These are phyloP conservation scores for Helobdella robusta DNA, from an alignment of 2,888 invertebrate species.

Conservation along the genomic window DNA sequence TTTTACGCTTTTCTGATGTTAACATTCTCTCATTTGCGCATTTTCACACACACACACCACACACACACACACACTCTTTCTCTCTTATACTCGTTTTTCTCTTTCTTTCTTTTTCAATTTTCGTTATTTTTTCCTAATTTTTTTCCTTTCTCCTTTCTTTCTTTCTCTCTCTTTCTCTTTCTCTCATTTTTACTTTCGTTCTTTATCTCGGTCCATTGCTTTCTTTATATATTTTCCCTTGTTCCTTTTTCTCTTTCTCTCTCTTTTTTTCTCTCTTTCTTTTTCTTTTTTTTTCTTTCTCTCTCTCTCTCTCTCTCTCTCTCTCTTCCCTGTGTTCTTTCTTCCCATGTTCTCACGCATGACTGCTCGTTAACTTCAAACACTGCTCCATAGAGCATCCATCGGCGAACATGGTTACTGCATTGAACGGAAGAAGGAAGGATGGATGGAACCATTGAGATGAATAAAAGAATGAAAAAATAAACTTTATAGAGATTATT, in stretches of 20 bases:
- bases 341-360: too few species aligned
- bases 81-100: not conserved
- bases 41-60: not conserved
- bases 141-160: too few species aligned
- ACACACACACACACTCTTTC: not conserved
- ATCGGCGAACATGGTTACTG: too few species aligned
- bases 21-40: not conserved
- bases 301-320: not conserved
- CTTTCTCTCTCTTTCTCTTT: conserved; percentile 3
- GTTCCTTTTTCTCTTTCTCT: not conserved
- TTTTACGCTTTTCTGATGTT: too few species aligned
- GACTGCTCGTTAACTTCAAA: too few species aligned
- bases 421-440: too few species aligned
- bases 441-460: too few species aligned
- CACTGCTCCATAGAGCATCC: too few species aligned
- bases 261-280: not conserved
- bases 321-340: too few species aligned
- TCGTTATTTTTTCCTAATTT: too few species aligned
- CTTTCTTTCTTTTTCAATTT: conserved; percentile 3
- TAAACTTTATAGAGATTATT: too few species aligned
- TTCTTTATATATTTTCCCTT: not conserved
- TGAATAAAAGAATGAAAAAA: too few species aligned
- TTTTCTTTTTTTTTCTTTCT: not conserved
- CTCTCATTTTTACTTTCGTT: not conserved
- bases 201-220: not conserved